Percentiles rank a stretch among this genome's conserved stretches.
Conservation (phyloP, 2,888 invertebrate species). For the Epistrophe eligans region DNA sequence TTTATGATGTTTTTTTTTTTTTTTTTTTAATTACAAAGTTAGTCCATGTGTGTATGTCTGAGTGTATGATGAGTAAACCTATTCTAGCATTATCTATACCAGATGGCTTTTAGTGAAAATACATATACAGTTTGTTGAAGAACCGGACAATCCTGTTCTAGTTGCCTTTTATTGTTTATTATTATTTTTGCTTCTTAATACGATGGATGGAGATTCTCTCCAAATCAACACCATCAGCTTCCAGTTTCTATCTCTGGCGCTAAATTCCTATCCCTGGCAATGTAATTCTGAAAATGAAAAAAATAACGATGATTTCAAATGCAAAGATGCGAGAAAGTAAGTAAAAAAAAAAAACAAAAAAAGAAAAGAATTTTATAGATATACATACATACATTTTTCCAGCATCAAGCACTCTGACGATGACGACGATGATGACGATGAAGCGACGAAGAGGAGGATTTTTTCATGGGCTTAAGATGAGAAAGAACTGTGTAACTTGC, state of each 20-base stretch:
- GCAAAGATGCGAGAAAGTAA: slow-evolving; percentile 34
- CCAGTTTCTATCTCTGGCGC: slow-evolving; percentile 7
- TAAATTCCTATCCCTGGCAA: slow-evolving; percentile 5
- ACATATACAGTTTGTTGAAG: slow-evolving; percentile 3
- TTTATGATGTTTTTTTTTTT: not conserved
- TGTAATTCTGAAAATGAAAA: slow-evolving; percentile 11
- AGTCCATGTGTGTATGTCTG: not conserved
- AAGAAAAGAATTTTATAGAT: not conserved
- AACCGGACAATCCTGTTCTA: slow-evolving; percentile 72
- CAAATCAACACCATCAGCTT: slow-evolving; percentile 22
- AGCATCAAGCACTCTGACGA: not conserved
- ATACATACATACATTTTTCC: not conserved
- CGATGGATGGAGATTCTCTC: slow-evolving; percentile 7
- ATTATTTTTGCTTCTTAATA: not conserved
- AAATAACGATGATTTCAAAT: slow-evolving; percentile 16
- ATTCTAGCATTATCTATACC: not conserved
- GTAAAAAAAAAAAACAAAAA: slow-evolving; percentile 2
- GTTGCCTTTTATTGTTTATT: slow-evolving; percentile 18
- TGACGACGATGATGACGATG: not conserved
- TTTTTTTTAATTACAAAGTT: slow-evolving; percentile 20
- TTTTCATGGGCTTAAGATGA: slow-evolving; percentile 6
- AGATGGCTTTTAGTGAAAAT: slow-evolving; percentile 11
- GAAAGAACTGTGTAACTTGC: not conserved
- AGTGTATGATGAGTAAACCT: not conserved
- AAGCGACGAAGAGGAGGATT: not conserved